Evolutionary conservation across 2,797 vertebrate species (phyloP), one percentile per base, ranked within the genome.

Genomic region (Micrastur ruficollis): DNA sequence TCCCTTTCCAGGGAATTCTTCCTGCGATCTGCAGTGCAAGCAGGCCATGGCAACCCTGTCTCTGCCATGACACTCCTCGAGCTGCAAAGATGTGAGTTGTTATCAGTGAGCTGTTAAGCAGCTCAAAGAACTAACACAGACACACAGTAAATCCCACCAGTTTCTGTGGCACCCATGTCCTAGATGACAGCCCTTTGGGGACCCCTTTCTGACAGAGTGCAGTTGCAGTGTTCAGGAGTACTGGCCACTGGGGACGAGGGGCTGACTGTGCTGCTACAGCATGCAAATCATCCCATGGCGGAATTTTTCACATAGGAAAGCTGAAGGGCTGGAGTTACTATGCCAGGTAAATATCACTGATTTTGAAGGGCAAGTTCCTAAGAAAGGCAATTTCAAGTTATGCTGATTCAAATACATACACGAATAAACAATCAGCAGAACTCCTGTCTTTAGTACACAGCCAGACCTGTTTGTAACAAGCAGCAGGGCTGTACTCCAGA

Each of bases 1-100:
- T 38, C 25, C n/a, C 40, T 70, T 73, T 82, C 67, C 59, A 86
- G 89, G 86, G 92, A 82, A 85, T 70, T 89, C 42, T 65, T 52
- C 21, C 66, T 0, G 9, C 50, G 63, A 55, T 85, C 55, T 8
- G 31, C 75, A 66, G 47, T 8, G 4, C n/a, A 58, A 49, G 40
- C 7, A 44, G 27, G 20, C 68, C 34, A 25, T 8, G 16, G 13
- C 46, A 59, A 79, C 65, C 25, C 27, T 6, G 42, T 3, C 42
- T 31, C 40, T 73, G 74, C 52, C 32, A 4, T 5, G 0, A 70
- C 50, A 27, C 53, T 79, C 66, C 29, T 14, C 7, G 25, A 68
- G 66, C 85, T 42, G 44, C 12, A 80, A 11, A 78, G 66, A 59
- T 25, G 16, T 6, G 70, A 68, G 36, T 2, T 55, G 52, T 14